Conservation (phyloP, 1,140 invertebrate genomes). For the Diorhabda elongata region DNA sequence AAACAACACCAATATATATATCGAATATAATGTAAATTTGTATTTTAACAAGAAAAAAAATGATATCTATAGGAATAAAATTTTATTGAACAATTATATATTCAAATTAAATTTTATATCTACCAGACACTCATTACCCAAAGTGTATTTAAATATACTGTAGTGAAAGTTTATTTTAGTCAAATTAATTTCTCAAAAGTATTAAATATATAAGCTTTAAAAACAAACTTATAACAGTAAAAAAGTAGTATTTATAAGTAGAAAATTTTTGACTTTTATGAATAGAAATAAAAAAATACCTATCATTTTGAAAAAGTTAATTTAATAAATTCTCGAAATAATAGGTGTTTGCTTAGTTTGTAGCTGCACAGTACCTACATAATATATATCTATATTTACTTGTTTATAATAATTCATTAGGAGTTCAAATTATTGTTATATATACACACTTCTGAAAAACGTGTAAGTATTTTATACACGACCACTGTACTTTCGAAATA, state of each 20-base stretch:
- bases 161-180: constrained; percentile 39
- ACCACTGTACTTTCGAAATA: constrained; percentile 34
- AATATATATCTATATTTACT: constrained; percentile 36
- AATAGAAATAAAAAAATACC: constrained; percentile 28
- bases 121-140: constrained; percentile 37
- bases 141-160: constrained; percentile 41
- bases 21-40: constrained; percentile 39
- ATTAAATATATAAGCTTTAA: constrained; percentile 36
- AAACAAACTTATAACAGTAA: constrained; percentile 30
- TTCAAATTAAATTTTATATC: constrained; percentile 43
- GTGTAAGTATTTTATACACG: constrained; percentile 28
- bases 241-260: constrained; percentile 38
- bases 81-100: constrained; percentile 37
- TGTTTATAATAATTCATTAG: constrained; percentile 37
- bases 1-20: constrained; percentile 40
- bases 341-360: constrained; percentile 28
- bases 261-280: constrained; percentile 36
- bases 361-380: constrained; percentile 40
- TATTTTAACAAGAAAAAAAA: constrained; percentile 32
- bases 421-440: constrained; percentile 39
- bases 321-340: constrained; percentile 21
- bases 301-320: constrained; percentile 29
- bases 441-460: constrained; percentile 34
- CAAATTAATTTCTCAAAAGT: constrained; percentile 32
- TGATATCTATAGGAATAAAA: constrained; percentile 33